Evolutionary conservation across 2,797 vertebrate genomes (phyloP), one percentile per base, ranked within the genome.

Genomic region (Alosa sapidissima): DNA sequence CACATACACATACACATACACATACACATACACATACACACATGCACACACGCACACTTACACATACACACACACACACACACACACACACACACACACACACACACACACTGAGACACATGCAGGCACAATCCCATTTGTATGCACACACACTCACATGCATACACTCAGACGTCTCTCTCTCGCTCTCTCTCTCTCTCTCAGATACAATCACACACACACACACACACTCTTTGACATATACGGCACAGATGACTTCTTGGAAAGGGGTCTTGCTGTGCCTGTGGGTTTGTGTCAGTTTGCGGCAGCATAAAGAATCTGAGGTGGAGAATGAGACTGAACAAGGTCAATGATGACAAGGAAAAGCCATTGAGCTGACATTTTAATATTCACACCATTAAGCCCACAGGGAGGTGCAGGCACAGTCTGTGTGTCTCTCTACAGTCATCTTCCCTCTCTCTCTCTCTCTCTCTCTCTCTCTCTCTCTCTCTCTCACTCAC

Each of bases 401-500:
- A 16, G 68, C 68, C 13, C 68, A 41, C 5, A 41, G 68, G 36
- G 68, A 72, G 68, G 33, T 72, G 68, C 13, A 58, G 16, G 4
- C 55, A 1, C 49, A 33, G 65, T 2, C 28, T 14, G 65, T 13
- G 28, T 36, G 65, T 36, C 65, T 75, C 65, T 75, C 84, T 62
- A 89, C 55, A 84, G 72, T 85, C 19, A 87, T 84, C 82, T 82
- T 86, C 88, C 87, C 85, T 48, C 47, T 72, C 0, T 19, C 28
- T 41, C 13, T 72, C 10, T 41, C 55, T 1, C 89, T 86, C 88
- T 87, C 85, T 48, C 47, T 72, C 0, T 19, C 28, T 41, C 13
- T 62, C 89, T 86, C 88, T 87, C 85, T 48, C 47, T 72, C 0
- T 19, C 28, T 41, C 13, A 41, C 10, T 41, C 55, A 6, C 13